Evolutionary conservation across 2,888 invertebrate species (phyloP).

Genomic region (Dione juno): DNA sequence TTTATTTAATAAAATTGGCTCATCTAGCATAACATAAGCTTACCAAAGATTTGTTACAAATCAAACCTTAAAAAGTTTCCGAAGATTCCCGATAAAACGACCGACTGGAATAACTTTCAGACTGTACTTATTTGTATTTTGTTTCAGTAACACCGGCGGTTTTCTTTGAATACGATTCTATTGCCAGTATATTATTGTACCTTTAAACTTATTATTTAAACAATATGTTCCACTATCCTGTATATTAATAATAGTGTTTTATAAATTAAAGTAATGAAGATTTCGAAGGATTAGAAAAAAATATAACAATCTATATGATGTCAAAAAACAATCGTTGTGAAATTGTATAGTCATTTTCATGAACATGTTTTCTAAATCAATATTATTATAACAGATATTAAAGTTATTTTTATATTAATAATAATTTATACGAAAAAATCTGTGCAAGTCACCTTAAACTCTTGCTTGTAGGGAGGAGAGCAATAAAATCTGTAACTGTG

Average conservation of each 20-base stretch:
- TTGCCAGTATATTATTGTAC: constrained; percentile 26
- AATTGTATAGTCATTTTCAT: too few relatives aligned
- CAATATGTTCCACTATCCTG: neutral
- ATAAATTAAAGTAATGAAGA: too few relatives aligned
- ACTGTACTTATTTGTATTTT: constrained; percentile 75
- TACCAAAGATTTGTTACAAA: constrained; percentile 66
- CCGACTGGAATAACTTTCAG: constrained; percentile 67
- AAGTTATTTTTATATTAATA: neutral
- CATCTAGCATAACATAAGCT: constrained; percentile 50
- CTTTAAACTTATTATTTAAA: neutral
- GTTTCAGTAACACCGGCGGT: constrained; percentile 60
- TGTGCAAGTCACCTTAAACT: constrained; percentile 21
- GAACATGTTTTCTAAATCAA: too few relatives aligned
- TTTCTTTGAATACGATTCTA: constrained; percentile 49
- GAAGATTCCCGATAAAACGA: constrained; percentile 77
- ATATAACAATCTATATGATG: too few relatives aligned
- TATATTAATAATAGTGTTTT: neutral
- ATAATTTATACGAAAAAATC: neutral
- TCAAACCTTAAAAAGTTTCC: constrained; percentile 77
- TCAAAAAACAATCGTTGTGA: too few relatives aligned
- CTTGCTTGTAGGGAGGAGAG: constrained; percentile 61
- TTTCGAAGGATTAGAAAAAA: too few relatives aligned
- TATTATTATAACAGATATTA: too few relatives aligned
- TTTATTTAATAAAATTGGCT: neutral
- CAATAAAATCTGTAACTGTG: constrained; percentile 80